These are phyloP conservation scores for Menura novaehollandiae DNA, from an alignment of 2,113 vertebrate genomes.

Conservation along the genomic window DNA sequence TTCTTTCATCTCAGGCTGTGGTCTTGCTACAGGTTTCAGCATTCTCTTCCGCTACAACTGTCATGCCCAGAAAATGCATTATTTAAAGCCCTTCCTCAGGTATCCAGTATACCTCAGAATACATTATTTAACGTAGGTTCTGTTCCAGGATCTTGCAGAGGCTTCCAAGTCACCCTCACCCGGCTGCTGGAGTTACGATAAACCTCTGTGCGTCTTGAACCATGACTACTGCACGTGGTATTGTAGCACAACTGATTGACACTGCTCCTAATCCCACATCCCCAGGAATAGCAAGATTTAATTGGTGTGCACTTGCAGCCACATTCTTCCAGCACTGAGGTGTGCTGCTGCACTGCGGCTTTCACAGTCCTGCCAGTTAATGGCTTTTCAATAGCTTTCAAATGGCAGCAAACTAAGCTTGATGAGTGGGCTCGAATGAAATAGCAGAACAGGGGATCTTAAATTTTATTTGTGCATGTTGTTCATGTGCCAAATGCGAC, in stretches of 20 bases:
- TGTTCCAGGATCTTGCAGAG: slow-evolving; percentile 50
- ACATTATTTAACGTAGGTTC: slow-evolving; percentile 75
- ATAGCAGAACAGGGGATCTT: slow-evolving; percentile 30
- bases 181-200: slow-evolving; percentile 60
- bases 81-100: slow-evolving; percentile 79
- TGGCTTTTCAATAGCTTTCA: slow-evolving; percentile 74
- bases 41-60: slow-evolving; percentile 73
- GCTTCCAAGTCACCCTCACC: slow-evolving; percentile 58
- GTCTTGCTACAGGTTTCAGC: slow-evolving; percentile 74
- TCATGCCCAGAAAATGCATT: slow-evolving; percentile 77
- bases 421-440: slow-evolving; percentile 66
- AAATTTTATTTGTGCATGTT: neutral
- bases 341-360: slow-evolving; percentile 80
- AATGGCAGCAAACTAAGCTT: slow-evolving; percentile 71
- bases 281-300: slow-evolving; percentile 61
- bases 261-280: slow-evolving; percentile 68
- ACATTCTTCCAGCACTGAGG: slow-evolving; percentile 54
- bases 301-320: slow-evolving; percentile 68
- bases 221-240: slow-evolving; percentile 77
- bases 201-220: slow-evolving; percentile 58
- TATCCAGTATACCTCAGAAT: slow-evolving; percentile 73
- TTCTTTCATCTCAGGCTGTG: slow-evolving; percentile 77
- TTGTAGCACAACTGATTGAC: slow-evolving; percentile 80
- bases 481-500: slow-evolving; percentile 6
- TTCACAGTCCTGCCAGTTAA: slow-evolving; percentile 70